Evolutionary conservation across 2,113 vertebrate species (phyloP).

Genomic region (Dromaius novaehollandiae): DNA sequence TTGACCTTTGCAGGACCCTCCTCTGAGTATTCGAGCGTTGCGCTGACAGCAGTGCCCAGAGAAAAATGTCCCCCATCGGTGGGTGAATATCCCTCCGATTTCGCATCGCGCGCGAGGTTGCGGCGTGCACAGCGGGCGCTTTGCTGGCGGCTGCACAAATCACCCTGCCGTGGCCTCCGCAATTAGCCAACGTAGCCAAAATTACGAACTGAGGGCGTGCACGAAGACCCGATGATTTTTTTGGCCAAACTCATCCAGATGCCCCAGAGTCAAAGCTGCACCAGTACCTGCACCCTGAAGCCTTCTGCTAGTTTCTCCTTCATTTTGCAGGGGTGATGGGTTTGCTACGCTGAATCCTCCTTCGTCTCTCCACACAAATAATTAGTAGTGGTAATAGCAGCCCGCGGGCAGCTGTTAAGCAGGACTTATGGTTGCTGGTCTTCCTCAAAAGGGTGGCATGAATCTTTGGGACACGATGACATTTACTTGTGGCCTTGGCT

Average conservation of each 20-base stretch:
- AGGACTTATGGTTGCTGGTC: background rate
- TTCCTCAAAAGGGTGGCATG: background rate
- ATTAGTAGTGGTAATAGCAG: background rate
- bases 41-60: background rate
- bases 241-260: background rate
- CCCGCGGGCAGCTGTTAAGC: constrained; percentile 12
- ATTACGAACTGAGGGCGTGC: background rate
- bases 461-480: background rate
- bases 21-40: background rate
- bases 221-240: background rate
- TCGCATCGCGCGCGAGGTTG: background rate
- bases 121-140: background rate
- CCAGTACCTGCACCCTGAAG: background rate
- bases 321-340: background rate
- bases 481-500: background rate
- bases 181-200: background rate
- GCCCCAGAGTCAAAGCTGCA: background rate
- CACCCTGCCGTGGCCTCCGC: background rate
- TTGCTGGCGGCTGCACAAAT: constrained; percentile 5
- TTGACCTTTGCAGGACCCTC: constrained; percentile 25
- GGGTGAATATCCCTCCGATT: background rate
- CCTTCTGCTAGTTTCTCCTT: background rate
- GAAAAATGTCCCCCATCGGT: background rate
- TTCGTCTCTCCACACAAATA: background rate
- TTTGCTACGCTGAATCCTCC: background rate